A percentile compares a stretch with the other conserved stretches of the same genome.
phyloP scores from a whole-genome alignment of 2,113 vertebrate genomes.

The Dipodomys stephensi region DNA sequence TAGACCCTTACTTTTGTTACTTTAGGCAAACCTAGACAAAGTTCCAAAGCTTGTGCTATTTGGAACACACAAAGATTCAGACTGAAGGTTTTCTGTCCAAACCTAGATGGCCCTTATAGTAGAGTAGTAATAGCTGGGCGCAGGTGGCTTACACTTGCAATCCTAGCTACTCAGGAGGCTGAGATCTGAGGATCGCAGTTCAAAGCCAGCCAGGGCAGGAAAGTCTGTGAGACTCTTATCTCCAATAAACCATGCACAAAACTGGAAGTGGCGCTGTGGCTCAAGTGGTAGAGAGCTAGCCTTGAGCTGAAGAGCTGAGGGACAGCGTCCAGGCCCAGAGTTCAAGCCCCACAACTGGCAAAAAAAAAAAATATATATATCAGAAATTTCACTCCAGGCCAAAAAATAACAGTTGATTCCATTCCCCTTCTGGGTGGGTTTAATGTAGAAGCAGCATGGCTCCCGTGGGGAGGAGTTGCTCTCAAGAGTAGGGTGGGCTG shows the following conservation, averaged over 20 bases:
- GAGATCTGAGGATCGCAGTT: too few species aligned
- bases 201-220: too few species aligned
- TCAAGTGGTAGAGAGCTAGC: too few species aligned
- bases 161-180: too few species aligned
- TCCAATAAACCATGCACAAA: too few species aligned
- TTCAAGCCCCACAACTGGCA: too few species aligned
- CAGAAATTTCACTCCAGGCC: neutral
- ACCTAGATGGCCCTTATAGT: neutral
- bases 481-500: neutral
- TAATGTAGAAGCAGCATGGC: neutral
- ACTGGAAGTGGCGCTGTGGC: too few species aligned
- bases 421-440: neutral
- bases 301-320: too few species aligned
- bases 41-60: neutral
- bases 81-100: conserved; percentile 8
- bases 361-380: neutral
- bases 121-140: neutral
- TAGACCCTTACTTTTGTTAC: neutral
- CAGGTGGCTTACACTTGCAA: too few species aligned
- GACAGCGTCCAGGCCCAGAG: too few species aligned
- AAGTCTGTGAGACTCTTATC: too few species aligned
- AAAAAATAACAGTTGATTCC: neutral
- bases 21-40: neutral
- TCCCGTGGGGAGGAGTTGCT: neutral
- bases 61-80: neutral